Percentiles rank a stretch among this genome's conserved stretches.
These are phyloP conservation scores for Nixonia krombeini DNA, from an alignment of 1,140 invertebrate genomes.

Conservation along the genomic window DNA sequence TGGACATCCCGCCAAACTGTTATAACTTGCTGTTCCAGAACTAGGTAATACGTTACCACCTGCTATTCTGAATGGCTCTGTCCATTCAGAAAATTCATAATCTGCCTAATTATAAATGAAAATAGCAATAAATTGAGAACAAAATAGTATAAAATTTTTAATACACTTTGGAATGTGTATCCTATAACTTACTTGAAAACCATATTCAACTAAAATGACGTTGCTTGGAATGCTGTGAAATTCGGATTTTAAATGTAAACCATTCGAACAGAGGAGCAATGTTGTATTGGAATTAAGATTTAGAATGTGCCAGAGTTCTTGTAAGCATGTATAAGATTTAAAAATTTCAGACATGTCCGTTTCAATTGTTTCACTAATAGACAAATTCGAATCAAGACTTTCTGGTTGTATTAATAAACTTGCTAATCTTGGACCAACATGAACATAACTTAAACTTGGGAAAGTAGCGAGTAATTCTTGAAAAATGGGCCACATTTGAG, in stretches of 20 bases:
- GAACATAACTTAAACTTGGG: constrained; percentile 73
- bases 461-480: constrained; percentile 72
- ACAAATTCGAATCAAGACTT: constrained; percentile 62
- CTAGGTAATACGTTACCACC: constrained; percentile 76
- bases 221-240: constrained; percentile 73
- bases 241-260: constrained; percentile 67
- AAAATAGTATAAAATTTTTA: background rate
- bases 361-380: constrained; percentile 68
- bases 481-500: constrained; percentile 74
- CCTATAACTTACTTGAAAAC: constrained; percentile 73
- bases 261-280: constrained; percentile 75
- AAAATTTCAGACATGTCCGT: constrained; percentile 69
- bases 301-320: constrained; percentile 73
- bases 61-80: constrained; percentile 71
- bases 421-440: constrained; percentile 76
- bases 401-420: constrained; percentile 72
- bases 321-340: constrained; percentile 68
- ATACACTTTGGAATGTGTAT: no score
- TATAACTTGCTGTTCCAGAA: constrained; percentile 79
- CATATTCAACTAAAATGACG: constrained; percentile 77
- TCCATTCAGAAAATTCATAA: constrained; percentile 77
- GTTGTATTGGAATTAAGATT: constrained; percentile 73
- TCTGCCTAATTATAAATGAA: constrained; percentile 71
- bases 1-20: constrained; percentile 78
- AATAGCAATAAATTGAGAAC: constrained; percentile 1